A percentile compares a stretch with the other conserved stretches of the same genome.
Conservation (phyloP, 2,797 vertebrate genomes). For the Phylloscopus collybita region DNA sequence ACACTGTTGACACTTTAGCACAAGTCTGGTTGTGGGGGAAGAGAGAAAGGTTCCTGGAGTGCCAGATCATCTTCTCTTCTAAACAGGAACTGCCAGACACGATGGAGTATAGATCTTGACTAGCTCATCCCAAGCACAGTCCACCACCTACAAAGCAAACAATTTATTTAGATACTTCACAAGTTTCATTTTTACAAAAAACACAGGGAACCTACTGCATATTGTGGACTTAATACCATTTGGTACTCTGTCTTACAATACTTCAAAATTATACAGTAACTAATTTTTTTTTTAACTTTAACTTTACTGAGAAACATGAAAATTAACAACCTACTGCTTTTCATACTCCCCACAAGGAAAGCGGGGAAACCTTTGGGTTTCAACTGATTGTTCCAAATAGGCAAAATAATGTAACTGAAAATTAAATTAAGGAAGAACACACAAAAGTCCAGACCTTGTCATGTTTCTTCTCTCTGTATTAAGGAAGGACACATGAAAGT, state of each 20-base stretch:
- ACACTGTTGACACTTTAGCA: background rate
- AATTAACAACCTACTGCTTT: background rate
- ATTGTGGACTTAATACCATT: background rate
- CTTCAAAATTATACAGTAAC: background rate
- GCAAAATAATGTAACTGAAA: background rate
- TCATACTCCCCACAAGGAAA: background rate
- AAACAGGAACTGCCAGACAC: conserved; percentile 77
- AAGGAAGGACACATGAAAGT: background rate
- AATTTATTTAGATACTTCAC: conserved; percentile 8
- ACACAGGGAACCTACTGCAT: background rate
- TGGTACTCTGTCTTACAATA: background rate
- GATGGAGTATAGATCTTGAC: conserved; percentile 91
- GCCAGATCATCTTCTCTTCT: conserved; percentile 29
- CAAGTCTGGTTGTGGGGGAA: background rate
- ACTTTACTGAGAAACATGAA: background rate
- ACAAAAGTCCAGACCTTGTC: background rate
- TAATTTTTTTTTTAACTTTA: background rate
- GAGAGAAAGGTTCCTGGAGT: background rate
- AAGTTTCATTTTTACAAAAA: background rate
- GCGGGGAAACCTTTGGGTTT: background rate
- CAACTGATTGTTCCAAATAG: background rate
- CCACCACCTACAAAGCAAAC: conserved; percentile 86
- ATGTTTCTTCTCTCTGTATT: background rate
- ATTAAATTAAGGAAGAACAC: background rate
- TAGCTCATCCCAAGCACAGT: conserved; percentile 97